Evolutionary conservation across 1,140 invertebrate species (phyloP), one percentile per base, ranked within the genome.

Genomic region (Drosophila kanapiae): DNA sequence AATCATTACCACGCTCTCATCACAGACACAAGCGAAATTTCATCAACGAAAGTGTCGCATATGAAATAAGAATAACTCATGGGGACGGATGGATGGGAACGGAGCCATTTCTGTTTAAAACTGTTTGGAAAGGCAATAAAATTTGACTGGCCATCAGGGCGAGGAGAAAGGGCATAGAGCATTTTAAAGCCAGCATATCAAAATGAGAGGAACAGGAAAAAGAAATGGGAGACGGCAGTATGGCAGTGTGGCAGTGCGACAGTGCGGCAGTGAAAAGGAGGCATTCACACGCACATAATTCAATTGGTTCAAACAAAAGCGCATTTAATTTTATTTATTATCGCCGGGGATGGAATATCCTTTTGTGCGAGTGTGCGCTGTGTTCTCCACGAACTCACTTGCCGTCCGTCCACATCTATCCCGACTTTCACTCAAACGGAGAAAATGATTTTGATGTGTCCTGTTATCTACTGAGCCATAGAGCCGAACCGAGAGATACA

Each of bases 281-380:
- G 64, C 71, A 90, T 88, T 88, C 85, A 91, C 85, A 90, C 85
- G 85, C 81, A 90, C 85, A 90, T 90, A 90, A 90, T 91, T 90
- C 86, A 90, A 90, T 90, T 82, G 86, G 78, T 74, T 77, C 75
- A 87, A 85, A 90, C 86, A 91, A 90, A 90, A 90, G 82, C 86
- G 79, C 86, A 90, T 90, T 91, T 80, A 80, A 90, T 86, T 91
- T 90, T 86, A 90, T 90, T 90, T 90, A 91, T 91, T 91, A 70
- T 71, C 74, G 63, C 54, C 72, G 33, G 63, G 37, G 75, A 76
- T 69, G 69, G 62, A 18, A 68, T 54, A 51, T 72, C 53, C 45
- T 59, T 59, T 49, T 58, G 42, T 70, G 31, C 38, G 54, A 58
- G 61, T 40, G 71, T 27, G 43, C 42, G 75, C 37, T 64, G 47